Evolutionary conservation across 2,797 vertebrate species (phyloP).

Genomic region (Melanotaenia nigrans): DNA sequence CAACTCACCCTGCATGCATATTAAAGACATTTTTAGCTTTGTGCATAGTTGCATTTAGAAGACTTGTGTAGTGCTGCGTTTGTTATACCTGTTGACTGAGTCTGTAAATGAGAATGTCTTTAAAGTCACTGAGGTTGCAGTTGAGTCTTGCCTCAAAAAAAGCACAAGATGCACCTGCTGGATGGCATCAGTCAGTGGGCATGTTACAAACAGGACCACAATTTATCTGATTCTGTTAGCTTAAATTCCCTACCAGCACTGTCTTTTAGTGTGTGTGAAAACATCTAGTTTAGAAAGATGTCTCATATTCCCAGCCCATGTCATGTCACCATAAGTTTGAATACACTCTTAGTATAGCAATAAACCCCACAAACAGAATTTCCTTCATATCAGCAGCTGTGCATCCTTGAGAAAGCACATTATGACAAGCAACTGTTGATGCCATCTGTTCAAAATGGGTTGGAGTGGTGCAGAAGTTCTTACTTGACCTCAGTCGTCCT

Average conservation of each 20-base stretch:
- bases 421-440: conserved; percentile 71
- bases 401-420: conserved; percentile 63
- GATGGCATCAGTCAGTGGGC: conserved; percentile 13
- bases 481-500: conserved; percentile 44
- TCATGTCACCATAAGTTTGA: conserved; percentile 14
- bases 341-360: conserved; percentile 23
- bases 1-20: conserved; percentile 11
- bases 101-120: conserved; percentile 32
- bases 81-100: conserved; percentile 15
- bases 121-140: conserved; percentile 3
- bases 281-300: neutral
- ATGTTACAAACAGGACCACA: conserved; percentile 29
- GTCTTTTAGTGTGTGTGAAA: neutral
- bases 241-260: neutral
- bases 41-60: conserved; percentile 11
- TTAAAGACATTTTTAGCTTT: neutral
- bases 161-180: conserved; percentile 33
- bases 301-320: conserved; percentile 22
- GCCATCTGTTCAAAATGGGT: conserved; percentile 64
- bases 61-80: conserved; percentile 5
- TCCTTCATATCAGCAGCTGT: conserved; percentile 57
- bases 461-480: conserved; percentile 46
- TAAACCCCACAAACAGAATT: conserved; percentile 33
- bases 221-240: conserved; percentile 1
- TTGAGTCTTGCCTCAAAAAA: conserved; percentile 9